Base-by-base conservation (phyloP, 2,113 vertebrate species). In the Talpa occidentalis region DNA sequence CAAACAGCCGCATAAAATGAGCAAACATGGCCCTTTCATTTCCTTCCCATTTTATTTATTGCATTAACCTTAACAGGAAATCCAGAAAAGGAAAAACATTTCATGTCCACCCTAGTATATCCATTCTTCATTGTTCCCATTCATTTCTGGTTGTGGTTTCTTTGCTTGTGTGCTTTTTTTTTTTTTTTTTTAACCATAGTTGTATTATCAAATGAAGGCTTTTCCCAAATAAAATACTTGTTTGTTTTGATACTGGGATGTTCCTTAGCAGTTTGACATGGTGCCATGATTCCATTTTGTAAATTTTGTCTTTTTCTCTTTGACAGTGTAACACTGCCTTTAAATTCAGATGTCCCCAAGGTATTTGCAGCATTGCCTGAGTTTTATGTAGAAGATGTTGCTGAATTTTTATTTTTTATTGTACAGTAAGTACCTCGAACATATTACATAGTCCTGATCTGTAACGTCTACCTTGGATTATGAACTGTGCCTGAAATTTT, bases 321-420 rank as follows among this genome's bases (percentile, higher is more conserved):
- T 90, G 60, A 19, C 98, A 99, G 99, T 86, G 96, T 99, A 81
- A 98, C 98, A 97, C 97, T 99, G 98, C 99, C 99, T 96, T 98
- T 99, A 98, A 99, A 98, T 97, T 98, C 98, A 54, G 99, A 99
- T 81, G 98, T 99, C 95, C 99, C 99, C 47, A 99, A 99, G 98
- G 99, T 99, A 76, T 99, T 99, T 98, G 99, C 99, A 97, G 99
- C 99, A 92, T 98, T 99, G 96, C 99, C 99, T 0, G 99, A 99
- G 97, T 99, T 99, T 98, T 99, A 99, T 93, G 99, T 99, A 96
- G 99, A 99, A 98, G 99, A 99, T 96, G 99, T 99, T 97, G 99
- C 99, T 8, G 99, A 99, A 98, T 99, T 99, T 98, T 98, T 99
- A 98, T 99, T 99, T 99, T 99, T 99, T 98, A 99, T 99, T 97